Evolutionary conservation across 1,140 invertebrate genomes (phyloP).

Genomic region (Hermetia illucens): DNA sequence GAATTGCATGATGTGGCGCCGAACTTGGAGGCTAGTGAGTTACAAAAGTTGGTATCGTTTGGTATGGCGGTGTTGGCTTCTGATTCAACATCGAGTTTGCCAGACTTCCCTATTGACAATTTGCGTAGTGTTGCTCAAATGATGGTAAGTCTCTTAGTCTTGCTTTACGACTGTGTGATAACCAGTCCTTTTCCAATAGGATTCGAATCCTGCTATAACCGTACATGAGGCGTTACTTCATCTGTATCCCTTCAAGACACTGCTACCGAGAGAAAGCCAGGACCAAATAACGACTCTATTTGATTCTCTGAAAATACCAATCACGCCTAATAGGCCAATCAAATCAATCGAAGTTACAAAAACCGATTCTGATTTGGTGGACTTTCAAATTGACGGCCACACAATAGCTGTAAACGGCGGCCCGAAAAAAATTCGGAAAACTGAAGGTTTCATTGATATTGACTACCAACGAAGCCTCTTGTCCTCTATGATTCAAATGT

Average conservation of each 20-base stretch:
- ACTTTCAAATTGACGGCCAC: conserved; percentile 22
- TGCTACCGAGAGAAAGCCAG: conserved; percentile 57
- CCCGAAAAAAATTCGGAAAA: neutral
- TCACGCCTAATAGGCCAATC: conserved; percentile 7
- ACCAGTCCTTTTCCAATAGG: conserved; percentile 8
- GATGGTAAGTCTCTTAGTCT: conserved; percentile 44
- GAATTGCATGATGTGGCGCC: conserved; percentile 39
- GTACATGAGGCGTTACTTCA: conserved; percentile 52
- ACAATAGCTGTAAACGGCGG: conserved; percentile 5
- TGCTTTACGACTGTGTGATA: neutral
- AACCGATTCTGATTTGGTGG: no score
- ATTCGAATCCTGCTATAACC: conserved; percentile 38
- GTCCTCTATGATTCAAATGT: conserved; percentile 60
- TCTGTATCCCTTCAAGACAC: conserved; percentile 70
- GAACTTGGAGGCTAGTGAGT: conserved; percentile 35
- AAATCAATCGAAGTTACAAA: conserved; percentile 16
- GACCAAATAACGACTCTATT: conserved; percentile 53
- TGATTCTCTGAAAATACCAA: conserved; percentile 39
- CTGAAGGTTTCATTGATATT: conserved; percentile 46
- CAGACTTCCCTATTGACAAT: conserved; percentile 86
- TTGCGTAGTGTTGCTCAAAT: conserved; percentile 50
- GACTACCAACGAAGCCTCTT: conserved; percentile 69
- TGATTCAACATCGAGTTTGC: conserved; percentile 51
- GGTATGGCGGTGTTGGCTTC: conserved; percentile 58
- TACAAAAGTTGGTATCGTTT: conserved; percentile 58